Evolutionary conservation across 2,797 vertebrate genomes (phyloP), one percentile per base, ranked within the genome.

Genomic region (Semaprochilodus insignis): DNA sequence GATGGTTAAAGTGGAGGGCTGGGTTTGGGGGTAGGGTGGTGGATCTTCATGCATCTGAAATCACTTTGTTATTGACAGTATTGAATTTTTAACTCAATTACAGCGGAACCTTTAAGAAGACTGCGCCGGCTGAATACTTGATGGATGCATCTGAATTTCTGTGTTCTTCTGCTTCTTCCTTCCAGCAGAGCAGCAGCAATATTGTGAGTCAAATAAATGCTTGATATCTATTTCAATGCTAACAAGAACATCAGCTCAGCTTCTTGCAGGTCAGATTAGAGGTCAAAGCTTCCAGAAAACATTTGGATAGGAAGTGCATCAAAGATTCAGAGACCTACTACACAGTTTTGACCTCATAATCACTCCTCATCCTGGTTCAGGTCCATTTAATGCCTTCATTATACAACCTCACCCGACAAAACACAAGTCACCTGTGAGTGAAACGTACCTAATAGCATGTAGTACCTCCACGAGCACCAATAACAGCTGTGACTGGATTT

Each of bases 11-110:
- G 40, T 23, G 19, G 36, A 7, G 17, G 65, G 6, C 17, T 36
- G 65, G 65, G 17, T 7, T 2, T 48, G 44, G 10, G 44, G 11
- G 6, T 5, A 8, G 44, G 44, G 10, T 10, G 65, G 65, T 40
- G 65, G 34, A 57, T n/a, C 65, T 0, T 17, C 63, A 66, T 66
- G 63, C 65, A 67, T 70, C 67, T 48, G 14, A 70, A 48, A 70
- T 48, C 21, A n/a, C 67, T 44, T 48, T 70, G 67, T 13, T 70
- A 70, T 70, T 23, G 67, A 70, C 67, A 70, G 67, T 48, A 70
- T 70, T 70, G 67, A 48, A 70, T 70, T 70, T 70, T 23, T 70
- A 70, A 70, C 67, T 70, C 40, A 48, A 48, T 70, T 70, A 70
- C 40, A 19, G 40, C 21, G 2, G 36, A 48, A 23, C 36, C 21